A percentile compares a stretch with the other conserved stretches of the same genome.
phyloP scores from a whole-genome alignment of 2,797 vertebrate species.

The Cryptoprocta ferox region DNA sequence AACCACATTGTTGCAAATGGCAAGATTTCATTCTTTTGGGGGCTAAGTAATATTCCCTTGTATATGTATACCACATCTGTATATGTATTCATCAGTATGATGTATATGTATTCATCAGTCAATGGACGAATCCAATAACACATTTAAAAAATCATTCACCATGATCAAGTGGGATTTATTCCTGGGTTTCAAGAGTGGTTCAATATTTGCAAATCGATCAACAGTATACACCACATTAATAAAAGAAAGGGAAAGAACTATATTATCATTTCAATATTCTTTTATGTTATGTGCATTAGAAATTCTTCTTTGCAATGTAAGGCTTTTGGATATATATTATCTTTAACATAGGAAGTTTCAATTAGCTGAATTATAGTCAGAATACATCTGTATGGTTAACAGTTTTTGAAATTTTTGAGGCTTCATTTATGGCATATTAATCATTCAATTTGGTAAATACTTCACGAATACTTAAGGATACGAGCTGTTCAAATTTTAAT shows the following conservation, averaged over 20 bases:
- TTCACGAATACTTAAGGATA: background rate
- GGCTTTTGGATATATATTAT: background rate
- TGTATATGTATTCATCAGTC: background rate
- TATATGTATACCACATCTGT: background rate
- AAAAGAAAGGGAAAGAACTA: background rate
- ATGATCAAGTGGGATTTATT: background rate
- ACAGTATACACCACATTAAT: background rate
- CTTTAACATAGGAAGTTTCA: background rate
- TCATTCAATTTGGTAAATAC: background rate
- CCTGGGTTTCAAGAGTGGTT: background rate
- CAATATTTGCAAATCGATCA: background rate
- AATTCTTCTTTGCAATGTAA: background rate
- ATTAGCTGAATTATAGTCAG: background rate
- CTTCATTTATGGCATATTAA: background rate
- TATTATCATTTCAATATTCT: background rate
- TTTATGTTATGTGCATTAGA: background rate
- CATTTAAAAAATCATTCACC: background rate
- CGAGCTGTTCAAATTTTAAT: background rate
- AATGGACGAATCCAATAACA: background rate
- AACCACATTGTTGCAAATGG: background rate
- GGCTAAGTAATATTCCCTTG: background rate
- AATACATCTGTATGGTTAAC: background rate
- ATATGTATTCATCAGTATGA: background rate
- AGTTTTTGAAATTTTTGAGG: background rate
- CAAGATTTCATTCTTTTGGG: background rate